Evolutionary conservation across 2,113 vertebrate species (phyloP), one percentile per base, ranked within the genome.

Genomic region (Phalacrocorax aristotelis): DNA sequence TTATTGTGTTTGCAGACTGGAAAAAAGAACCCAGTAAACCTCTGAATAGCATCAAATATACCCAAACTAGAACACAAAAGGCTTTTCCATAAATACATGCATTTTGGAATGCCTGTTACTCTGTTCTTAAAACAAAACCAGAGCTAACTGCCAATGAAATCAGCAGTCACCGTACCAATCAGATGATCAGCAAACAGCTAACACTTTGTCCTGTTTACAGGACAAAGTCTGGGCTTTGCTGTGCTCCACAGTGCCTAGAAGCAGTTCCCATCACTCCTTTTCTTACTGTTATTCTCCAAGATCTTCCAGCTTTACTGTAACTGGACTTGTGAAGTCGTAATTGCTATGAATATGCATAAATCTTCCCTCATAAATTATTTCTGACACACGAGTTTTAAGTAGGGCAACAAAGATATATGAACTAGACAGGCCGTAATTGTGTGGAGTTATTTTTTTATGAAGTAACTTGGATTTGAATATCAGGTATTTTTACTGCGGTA

Each of bases 281-380:
- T 87, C 72, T 91, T 69, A 65, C 75, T 55, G 21, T 42, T 95
- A 14, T 46, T 82, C 84, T 66, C 62, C 55, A 57, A 44, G 21
- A 49, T 36, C 52, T 96, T 85, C 34, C 91, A 80, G 69, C 74
- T 95, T 74, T 93, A 46, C 10, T 57, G 64, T 65, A 65, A 48
- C 68, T 52, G 71, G 77, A 78, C 84, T 96, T 83, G 81, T 92
- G 89, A 96, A 93, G 80, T 80, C 89, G 44, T n/a, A 79, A 48
- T 84, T 86, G 22, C 92, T 95, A 91, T 94, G 83, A 94, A 94
- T 96, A 90, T 96, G 84, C 92, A 96, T 44, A 18, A 51, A 29
- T 75, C 36, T 72, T 62, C 36, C 32, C 61, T 93, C 74, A 97
- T 97, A 76, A 93, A 98, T 98, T 85, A 97, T 98, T 96, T 93